A percentile compares a stretch with the other conserved stretches of the same genome.
Evolutionary conservation across 1,140 invertebrate genomes (phyloP).

Genomic region (Hormaphis cornu): DNA sequence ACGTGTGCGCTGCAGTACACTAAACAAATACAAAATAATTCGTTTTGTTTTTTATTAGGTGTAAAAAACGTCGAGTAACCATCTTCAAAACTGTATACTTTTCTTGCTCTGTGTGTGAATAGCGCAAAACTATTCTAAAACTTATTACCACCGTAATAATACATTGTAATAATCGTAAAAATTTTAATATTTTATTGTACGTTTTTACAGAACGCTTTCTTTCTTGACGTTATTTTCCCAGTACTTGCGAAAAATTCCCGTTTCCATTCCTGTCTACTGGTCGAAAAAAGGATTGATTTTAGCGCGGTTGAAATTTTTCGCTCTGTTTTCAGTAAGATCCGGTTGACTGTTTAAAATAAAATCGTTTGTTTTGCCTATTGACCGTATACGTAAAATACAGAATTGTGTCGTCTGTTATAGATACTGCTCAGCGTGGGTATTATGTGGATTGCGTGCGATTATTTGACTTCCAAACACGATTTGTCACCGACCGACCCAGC

Average conservation of each 20-base stretch:
- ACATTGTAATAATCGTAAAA: neutral
- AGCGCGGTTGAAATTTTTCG: neutral
- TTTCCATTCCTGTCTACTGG: neutral
- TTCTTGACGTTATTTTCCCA: slow-evolving; percentile 15
- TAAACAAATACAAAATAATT: too few species aligned
- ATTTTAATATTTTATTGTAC: neutral
- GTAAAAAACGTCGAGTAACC: too few species aligned
- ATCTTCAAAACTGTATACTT: too few species aligned
- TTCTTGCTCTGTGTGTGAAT: too few species aligned
- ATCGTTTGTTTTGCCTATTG: too few species aligned
- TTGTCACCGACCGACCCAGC: neutral
- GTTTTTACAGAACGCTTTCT: neutral
- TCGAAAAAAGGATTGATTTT: neutral
- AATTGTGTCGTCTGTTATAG: slow-evolving; percentile 4
- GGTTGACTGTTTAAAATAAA: too few species aligned
- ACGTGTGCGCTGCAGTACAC: too few species aligned
- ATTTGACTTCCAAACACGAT: neutral
- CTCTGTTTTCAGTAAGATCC: slow-evolving; percentile 2
- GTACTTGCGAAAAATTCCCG: neutral
- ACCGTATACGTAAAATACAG: too few species aligned
- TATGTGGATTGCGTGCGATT: neutral
- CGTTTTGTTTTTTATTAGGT: too few species aligned
- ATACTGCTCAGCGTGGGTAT: neutral
- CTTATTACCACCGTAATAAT: too few species aligned
- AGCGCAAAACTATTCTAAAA: too few species aligned